These are phyloP conservation scores for Botrylloides violaceus DNA, from an alignment of 23 tunicate species.

Conservation along the genomic window DNA sequence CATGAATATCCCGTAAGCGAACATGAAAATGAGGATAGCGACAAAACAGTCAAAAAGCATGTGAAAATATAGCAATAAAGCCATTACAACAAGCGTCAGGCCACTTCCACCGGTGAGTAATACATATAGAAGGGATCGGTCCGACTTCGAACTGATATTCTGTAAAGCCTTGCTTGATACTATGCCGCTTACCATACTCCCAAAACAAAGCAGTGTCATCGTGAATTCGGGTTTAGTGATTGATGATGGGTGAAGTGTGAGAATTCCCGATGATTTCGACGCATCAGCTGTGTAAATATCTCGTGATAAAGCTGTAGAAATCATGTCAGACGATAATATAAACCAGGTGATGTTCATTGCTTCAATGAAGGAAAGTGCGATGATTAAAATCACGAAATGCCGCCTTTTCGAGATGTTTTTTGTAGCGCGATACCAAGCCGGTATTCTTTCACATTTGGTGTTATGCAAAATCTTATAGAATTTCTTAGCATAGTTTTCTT, in stretches of 20 bases:
- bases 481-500: no score
- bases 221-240: not conserved
- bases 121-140: no score
- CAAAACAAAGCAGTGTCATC: not conserved
- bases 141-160: no score
- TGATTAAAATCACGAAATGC: not conserved
- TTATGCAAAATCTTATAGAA: no score
- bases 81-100: no score
- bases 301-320: no score
- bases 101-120: no score
- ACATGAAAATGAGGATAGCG: not conserved
- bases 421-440: not conserved
- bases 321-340: not conserved
- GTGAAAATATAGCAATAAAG: not conserved
- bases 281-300: no score
- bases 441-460: no score
- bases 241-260: no score
- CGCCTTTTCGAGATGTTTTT: not conserved
- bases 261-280: not conserved
- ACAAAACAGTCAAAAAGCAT: not conserved
- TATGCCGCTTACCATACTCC: not conserved
- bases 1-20: not conserved
- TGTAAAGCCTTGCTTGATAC: not conserved
- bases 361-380: not conserved
- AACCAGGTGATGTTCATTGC: not conserved